Conservation (phyloP, 2,888 invertebrate species). For the Calephelis perditalis region DNA sequence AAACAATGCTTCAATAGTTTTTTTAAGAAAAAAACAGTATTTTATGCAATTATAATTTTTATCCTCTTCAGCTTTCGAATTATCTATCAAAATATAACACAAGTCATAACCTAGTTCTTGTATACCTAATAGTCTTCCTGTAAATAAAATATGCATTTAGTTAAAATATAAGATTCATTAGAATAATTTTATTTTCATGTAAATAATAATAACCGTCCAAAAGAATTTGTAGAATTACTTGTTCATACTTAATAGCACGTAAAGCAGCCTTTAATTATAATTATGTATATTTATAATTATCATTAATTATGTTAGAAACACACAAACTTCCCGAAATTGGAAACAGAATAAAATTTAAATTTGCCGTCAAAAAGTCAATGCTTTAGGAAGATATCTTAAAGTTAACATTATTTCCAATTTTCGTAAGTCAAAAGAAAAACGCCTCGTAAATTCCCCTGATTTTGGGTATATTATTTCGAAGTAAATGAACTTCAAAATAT, state of each 20-base stretch:
- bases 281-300: not conserved
- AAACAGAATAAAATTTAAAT: no score
- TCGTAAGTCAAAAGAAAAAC: no score
- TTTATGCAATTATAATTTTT: no score
- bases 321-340: not conserved
- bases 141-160: slow-evolving; percentile 72
- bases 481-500: no score
- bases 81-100: not conserved
- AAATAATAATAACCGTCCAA: slow-evolving; percentile 65
- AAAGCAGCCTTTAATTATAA: slow-evolving; percentile 15
- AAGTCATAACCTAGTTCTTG: slow-evolving; percentile 7
- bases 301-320: not conserved
- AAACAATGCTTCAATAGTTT: no score
- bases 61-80: no score
- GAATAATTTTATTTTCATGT: slow-evolving; percentile 40
- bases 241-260: slow-evolving; percentile 2
- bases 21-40: no score
- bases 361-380: no score
- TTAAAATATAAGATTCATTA: slow-evolving; percentile 55
- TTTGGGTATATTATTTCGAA: no score
- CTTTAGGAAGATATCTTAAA: no score
- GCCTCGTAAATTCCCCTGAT: no score
- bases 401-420: no score
- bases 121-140: slow-evolving; percentile 61
- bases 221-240: slow-evolving; percentile 31